A percentile compares a stretch with the other conserved stretches of the same genome.
Evolutionary conservation across 2,888 invertebrate genomes (phyloP).

Genomic region (Deladenus siricidicola): DNA sequence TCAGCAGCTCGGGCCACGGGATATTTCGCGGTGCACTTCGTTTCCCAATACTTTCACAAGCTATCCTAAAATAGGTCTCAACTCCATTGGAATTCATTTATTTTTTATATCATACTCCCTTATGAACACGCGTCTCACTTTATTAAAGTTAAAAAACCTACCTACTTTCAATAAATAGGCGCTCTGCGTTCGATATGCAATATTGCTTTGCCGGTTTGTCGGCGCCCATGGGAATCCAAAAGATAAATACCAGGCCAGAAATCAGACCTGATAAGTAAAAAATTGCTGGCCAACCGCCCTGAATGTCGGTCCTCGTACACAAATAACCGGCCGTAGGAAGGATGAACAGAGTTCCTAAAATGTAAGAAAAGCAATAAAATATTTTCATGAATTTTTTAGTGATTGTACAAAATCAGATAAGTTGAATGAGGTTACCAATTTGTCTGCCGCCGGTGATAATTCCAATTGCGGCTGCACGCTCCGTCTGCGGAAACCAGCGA

Average conservation of each 20-base stretch:
- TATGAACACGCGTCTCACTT: too few relatives aligned
- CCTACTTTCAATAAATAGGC: conserved; percentile 47
- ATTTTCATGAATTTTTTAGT: too few relatives aligned
- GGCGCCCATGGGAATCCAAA: conserved; percentile 51
- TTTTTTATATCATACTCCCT: too few relatives aligned
- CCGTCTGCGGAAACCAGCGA: conserved; percentile 45
- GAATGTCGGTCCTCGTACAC: conserved; percentile 46
- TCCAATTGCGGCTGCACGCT: conserved; percentile 48
- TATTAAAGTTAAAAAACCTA: conserved; percentile 13
- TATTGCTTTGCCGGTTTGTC: conserved; percentile 50
- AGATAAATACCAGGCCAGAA: conserved; percentile 37
- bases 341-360: conserved; percentile 46
- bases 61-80: conserved; percentile 31
- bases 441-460: conserved; percentile 49
- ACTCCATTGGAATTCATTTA: background rate
- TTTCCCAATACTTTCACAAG: conserved; percentile 49
- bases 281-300: conserved; percentile 49
- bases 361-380: background rate
- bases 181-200: conserved; percentile 44
- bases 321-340: conserved; percentile 49
- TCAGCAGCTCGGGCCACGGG: conserved; percentile 42
- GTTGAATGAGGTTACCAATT: conserved; percentile 33
- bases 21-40: conserved; percentile 39
- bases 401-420: too few relatives aligned
- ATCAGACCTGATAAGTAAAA: conserved; percentile 45